Percentiles rank a stretch among this genome's conserved stretches.
Evolutionary conservation across 2,888 invertebrate genomes (phyloP).

Genomic region (Meta bourneti): DNA sequence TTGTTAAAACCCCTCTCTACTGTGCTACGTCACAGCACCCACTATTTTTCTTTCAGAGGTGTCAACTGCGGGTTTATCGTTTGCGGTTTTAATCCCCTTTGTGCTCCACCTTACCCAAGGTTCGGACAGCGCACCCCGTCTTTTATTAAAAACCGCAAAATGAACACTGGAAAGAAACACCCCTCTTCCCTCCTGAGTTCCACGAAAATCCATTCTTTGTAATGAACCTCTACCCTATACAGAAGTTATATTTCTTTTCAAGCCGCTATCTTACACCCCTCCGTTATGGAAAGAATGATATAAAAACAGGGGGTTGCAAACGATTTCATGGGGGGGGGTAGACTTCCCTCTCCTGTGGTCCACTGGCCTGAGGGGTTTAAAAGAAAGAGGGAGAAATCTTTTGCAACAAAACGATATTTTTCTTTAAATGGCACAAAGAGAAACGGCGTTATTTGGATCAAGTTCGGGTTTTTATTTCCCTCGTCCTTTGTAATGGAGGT

Average conservation of each 20-base stretch:
- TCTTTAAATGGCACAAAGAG: background rate
- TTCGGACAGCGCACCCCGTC: background rate
- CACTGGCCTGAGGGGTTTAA: background rate
- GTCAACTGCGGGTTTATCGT: too few relatives aligned
- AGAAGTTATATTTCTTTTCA: background rate
- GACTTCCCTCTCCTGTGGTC: background rate
- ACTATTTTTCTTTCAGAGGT: too few relatives aligned
- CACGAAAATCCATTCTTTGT: background rate
- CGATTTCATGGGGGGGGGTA: background rate
- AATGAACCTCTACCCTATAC: background rate
- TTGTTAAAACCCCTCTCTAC: too few relatives aligned
- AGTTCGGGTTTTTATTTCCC: background rate
- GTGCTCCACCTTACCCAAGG: too few relatives aligned
- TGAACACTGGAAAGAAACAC: background rate
- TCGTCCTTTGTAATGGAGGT: background rate
- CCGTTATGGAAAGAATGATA: background rate
- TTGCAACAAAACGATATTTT: constrained; percentile 24
- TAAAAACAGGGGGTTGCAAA: background rate
- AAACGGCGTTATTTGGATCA: background rate
- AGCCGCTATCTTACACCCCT: background rate
- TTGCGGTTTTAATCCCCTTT: too few relatives aligned
- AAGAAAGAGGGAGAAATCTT: constrained; percentile 37
- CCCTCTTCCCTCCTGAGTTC: background rate
- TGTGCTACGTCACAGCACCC: too few relatives aligned
- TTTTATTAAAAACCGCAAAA: background rate